Evolutionary conservation across 1,140 invertebrate genomes (phyloP).

Genomic region (Asobara japonica): DNA sequence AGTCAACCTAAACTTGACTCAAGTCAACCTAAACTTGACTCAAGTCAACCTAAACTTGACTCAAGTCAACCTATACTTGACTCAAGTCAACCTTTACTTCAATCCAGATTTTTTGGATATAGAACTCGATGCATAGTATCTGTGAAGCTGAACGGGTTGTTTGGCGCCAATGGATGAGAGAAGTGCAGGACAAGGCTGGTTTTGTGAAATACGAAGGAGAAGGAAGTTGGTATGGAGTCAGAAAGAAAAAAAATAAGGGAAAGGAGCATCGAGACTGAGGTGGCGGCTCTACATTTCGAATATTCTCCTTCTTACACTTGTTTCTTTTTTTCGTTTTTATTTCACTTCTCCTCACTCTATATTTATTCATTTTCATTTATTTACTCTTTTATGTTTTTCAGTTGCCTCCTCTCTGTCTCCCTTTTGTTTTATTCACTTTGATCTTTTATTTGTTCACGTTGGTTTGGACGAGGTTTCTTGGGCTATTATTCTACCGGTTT

Average conservation of each 20-base stretch:
- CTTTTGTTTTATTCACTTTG: constrained; percentile 36
- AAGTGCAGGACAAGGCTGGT: not conserved
- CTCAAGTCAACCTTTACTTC: no score
- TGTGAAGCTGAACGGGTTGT: not conserved
- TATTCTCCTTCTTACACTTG: constrained; percentile 46
- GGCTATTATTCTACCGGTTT: constrained; percentile 15
- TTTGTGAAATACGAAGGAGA: not conserved
- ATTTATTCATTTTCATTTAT: constrained; percentile 12
- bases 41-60: no score
- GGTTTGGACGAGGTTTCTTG: not conserved
- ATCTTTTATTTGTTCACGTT: not conserved
- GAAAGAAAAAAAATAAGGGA: not conserved
- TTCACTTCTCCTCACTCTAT: constrained; percentile 28
- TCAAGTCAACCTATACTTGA: no score
- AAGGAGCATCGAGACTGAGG: not conserved
- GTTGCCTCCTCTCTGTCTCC: constrained; percentile 34
- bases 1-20: no score
- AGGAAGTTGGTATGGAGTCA: not conserved
- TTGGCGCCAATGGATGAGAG: constrained; percentile 16
- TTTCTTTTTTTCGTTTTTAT: constrained; percentile 28
- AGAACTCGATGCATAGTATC: not conserved
- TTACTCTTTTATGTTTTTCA: constrained; percentile 10
- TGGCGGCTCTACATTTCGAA: constrained; percentile 7
- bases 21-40: no score
- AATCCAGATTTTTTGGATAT: no score